Conservation (phyloP, 2,888 invertebrate species). For the Ceratothoa steindachneri region DNA sequence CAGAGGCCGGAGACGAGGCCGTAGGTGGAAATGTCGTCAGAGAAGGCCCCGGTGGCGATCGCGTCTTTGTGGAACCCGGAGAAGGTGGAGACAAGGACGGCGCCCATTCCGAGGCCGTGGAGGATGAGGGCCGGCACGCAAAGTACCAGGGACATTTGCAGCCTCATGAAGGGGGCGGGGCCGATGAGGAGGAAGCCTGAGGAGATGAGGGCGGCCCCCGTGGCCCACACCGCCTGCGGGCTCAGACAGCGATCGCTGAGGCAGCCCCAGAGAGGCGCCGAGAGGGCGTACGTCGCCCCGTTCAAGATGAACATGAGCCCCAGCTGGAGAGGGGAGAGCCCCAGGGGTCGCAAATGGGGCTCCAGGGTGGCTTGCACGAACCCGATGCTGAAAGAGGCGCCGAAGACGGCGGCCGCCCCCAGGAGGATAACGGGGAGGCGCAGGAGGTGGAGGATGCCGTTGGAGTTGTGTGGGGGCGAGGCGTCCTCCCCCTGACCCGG, state of each 20-base stretch:
- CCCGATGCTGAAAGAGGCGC: constrained; percentile 74
- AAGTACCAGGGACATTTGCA: constrained; percentile 25
- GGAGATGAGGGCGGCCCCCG: constrained; percentile 65
- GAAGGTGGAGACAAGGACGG: constrained; percentile 79
- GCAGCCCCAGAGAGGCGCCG: constrained; percentile 77
- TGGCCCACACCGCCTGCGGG: constrained; percentile 66
- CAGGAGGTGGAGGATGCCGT: constrained; percentile 61
- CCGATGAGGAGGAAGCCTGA: constrained; percentile 72
- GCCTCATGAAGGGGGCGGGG: constrained; percentile 71
- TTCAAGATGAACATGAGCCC: constrained; percentile 80
- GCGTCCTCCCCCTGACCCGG: constrained; percentile 54
- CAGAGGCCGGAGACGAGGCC: constrained; percentile 84
- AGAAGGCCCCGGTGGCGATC: constrained; percentile 71
- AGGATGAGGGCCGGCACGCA: constrained; percentile 55
- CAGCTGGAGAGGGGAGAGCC: constrained; percentile 51
- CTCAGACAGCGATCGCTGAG: constrained; percentile 67
- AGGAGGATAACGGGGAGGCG: constrained; percentile 61
- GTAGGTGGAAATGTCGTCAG: constrained; percentile 81
- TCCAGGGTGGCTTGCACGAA: constrained; percentile 85
- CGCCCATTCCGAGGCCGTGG: constrained; percentile 78
- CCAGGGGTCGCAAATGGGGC: constrained; percentile 65
- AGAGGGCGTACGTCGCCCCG: constrained; percentile 72
- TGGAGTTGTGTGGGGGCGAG: constrained; percentile 9
- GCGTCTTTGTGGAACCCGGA: constrained; percentile 75
- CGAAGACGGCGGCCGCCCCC: constrained; percentile 27